Conservation (phyloP, 35 echinoderm and acorn worm genomes). For the Apostichopus parvimensis region DNA sequence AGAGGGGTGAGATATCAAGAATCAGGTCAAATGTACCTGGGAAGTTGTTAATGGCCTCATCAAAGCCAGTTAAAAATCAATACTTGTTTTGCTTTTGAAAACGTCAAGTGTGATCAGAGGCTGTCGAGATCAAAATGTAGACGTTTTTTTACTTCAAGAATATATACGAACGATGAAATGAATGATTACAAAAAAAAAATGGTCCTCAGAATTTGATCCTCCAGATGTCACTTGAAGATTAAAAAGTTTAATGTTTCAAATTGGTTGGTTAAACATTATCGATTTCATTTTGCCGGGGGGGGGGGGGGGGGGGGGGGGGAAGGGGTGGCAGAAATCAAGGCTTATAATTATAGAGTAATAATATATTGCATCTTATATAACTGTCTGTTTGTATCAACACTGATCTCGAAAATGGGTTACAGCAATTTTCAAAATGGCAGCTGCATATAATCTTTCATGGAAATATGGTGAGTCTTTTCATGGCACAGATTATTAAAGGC, state of each 20-base stretch:
- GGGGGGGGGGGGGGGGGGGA: too few relatives aligned
- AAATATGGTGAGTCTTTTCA: too few relatives aligned
- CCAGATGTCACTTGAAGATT: background rate
- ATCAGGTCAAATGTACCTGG: slow-evolving; percentile 12
- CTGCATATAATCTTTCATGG: too few relatives aligned
- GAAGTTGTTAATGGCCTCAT: slow-evolving; percentile 40
- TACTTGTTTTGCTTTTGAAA: background rate
- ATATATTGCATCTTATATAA: background rate
- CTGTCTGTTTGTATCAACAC: background rate
- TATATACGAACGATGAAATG: too few relatives aligned
- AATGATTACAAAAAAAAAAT: background rate
- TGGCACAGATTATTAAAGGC: too few relatives aligned
- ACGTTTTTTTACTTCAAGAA: background rate
- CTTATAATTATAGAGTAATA: too few relatives aligned
- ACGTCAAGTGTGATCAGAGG: background rate
- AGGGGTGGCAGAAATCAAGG: background rate
- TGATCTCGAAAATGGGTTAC: background rate
- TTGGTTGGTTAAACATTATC: background rate
- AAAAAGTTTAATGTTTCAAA: background rate
- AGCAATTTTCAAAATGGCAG: background rate
- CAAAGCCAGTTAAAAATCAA: background rate
- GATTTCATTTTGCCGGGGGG: background rate
- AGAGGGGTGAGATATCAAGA: background rate
- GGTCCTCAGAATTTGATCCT: background rate
- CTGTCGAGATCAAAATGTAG: background rate